Evolutionary conservation across 2,888 invertebrate species (phyloP), one percentile per base, ranked within the genome.

Genomic region (Drosophila paramelanica): DNA sequence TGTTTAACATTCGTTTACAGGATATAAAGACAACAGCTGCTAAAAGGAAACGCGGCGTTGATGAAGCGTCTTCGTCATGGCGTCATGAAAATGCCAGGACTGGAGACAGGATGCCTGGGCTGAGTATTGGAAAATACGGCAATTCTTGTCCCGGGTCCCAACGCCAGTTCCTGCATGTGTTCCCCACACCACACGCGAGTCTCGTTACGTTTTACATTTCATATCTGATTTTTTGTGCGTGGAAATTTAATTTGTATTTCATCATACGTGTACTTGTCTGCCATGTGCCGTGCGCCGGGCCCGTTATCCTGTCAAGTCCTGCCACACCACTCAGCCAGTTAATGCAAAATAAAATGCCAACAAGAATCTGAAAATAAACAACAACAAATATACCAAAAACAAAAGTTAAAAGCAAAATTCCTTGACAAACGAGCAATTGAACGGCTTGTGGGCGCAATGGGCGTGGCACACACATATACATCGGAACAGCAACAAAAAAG

Each of bases 171-270:
- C 38, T 39, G n/a, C 41, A 4, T 13, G 36, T 47, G 8, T 11
- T 33, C n/a, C 25, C 38, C 25, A 25, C 43, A 41, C 20, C 17
- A 17, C 27, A 23, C 27, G 13, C 6, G 39, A 38, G 55, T 47
- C 45, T 53, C 53, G 73, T 67, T 72, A 67, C 79, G 77, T 73
- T 86, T 82, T 86, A 81, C 84, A 86, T 82, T 82, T 82, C 86
- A 86, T 86, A 86, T 86, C 82, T 86, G 82, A 82, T 86, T 82
- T 83, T 77, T 79, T 82, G 74, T 71, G 77, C 78, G 70, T 81
- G 77, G 87, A 84, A 83, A 83, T 83, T 83, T 83, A 83, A 83
- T 83, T 83, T 87, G 87, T 87, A 84, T 83, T 83, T 84, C 83
- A 87, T 83, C 87, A 87, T 84, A 86, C 61, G 68, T 57, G 68